Percentiles rank a stretch among this genome's conserved stretches.
Evolutionary conservation across 2,113 vertebrate genomes (phyloP).

Genomic region (Martes martes): DNA sequence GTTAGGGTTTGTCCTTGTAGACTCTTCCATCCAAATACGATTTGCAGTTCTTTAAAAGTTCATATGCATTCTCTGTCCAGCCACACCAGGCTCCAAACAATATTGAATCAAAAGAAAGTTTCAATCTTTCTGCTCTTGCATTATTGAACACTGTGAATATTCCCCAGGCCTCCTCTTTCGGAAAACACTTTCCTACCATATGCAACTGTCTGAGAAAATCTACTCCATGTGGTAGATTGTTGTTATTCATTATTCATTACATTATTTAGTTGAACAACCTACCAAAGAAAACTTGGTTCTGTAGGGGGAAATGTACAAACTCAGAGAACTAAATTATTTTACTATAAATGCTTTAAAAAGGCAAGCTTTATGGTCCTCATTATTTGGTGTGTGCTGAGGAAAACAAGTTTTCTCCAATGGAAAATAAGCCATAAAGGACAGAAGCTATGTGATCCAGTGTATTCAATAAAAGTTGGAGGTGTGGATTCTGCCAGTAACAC

Average conservation of each 20-base stretch:
- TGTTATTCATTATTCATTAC: constrained; percentile 71
- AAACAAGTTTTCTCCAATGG: constrained; percentile 73
- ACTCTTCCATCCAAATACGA: neutral
- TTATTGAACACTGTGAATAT: constrained; percentile 60
- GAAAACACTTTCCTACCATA: constrained; percentile 70
- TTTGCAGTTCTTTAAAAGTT: constrained; percentile 58
- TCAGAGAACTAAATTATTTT: constrained; percentile 67
- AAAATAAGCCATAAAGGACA: constrained; percentile 73
- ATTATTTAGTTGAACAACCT: constrained; percentile 71
- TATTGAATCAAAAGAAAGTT: constrained; percentile 53
- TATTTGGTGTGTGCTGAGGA: constrained; percentile 71
- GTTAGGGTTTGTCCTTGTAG: constrained; percentile 9
- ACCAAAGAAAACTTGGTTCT: constrained; percentile 69
- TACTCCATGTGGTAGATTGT: constrained; percentile 53
- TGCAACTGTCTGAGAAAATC: constrained; percentile 74
- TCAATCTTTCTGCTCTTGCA: constrained; percentile 60
- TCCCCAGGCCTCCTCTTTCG: constrained; percentile 65
- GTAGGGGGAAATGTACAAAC: constrained; percentile 52
- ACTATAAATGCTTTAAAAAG: constrained; percentile 71
- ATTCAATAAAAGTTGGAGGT: constrained; percentile 56
- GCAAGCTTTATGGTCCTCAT: constrained; percentile 73
- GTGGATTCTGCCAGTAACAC: neutral
- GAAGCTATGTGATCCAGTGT: constrained; percentile 59
- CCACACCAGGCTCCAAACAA: constrained; percentile 35
- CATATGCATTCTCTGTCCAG: constrained; percentile 50